phyloP scores from a whole-genome alignment of 1,140 invertebrate species.

The Ceratina australensis region DNA sequence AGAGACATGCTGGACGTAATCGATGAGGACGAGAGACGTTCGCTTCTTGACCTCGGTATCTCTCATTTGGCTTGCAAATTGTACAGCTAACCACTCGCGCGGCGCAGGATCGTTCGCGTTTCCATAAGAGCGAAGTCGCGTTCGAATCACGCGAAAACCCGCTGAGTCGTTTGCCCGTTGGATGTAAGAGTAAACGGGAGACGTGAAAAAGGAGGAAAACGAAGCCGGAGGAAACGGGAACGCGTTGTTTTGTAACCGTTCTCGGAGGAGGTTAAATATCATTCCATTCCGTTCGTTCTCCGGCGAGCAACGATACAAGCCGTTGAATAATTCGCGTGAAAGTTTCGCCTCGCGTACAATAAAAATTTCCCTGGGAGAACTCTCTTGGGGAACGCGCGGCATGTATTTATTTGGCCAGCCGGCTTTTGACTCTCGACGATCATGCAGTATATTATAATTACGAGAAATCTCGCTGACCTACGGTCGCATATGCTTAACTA shows the following conservation, averaged over 20 bases:
- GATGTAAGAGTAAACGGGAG: too few species aligned
- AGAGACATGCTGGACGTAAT: slow-evolving; percentile 5
- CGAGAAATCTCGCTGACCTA: slow-evolving; percentile 7
- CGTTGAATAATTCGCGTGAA: slow-evolving; percentile 59
- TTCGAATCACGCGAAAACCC: too few species aligned
- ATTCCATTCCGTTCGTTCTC: slow-evolving; percentile 35
- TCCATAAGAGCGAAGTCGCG: too few species aligned
- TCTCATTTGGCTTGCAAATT: slow-evolving; percentile 71
- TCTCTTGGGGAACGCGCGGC: slow-evolving; percentile 26
- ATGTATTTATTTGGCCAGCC: neutral
- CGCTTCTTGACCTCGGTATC: slow-evolving; percentile 62
- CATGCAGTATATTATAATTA: neutral
- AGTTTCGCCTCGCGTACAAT: slow-evolving; percentile 50
- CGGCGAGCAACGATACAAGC: slow-evolving; percentile 46
- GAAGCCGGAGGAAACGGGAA: slow-evolving; percentile 37
- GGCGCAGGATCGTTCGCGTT: neutral
- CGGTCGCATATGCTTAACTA: neutral
- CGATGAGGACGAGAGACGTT: slow-evolving; percentile 53
- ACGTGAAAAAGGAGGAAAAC: too few species aligned
- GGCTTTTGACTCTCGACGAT: neutral
- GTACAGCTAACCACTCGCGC: neutral
- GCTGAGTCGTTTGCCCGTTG: too few species aligned
- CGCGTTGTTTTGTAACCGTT: slow-evolving; percentile 50
- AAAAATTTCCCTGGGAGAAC: slow-evolving; percentile 48
- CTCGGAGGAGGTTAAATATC: slow-evolving; percentile 55